A percentile compares a stretch with the other conserved stretches of the same genome.
Evolutionary conservation across 2,113 vertebrate species (phyloP).

Genomic region (Fulica atra): DNA sequence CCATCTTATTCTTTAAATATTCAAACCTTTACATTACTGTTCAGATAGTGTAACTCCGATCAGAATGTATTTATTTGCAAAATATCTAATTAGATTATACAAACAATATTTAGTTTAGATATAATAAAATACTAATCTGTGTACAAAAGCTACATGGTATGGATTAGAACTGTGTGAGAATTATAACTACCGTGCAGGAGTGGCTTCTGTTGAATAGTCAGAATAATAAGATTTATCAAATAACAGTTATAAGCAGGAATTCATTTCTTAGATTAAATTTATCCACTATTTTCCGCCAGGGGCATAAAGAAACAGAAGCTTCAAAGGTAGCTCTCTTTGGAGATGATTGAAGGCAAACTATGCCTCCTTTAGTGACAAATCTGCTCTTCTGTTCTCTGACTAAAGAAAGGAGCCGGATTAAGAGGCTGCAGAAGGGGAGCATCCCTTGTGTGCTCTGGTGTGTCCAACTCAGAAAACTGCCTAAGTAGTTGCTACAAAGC

Average conservation of each 20-base stretch:
- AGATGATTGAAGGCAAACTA: conserved; percentile 19
- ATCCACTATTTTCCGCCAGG: conserved; percentile 30
- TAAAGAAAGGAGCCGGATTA: conserved; percentile 11
- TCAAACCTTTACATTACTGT: neutral
- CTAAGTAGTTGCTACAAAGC: neutral
- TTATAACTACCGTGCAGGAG: conserved; percentile 17
- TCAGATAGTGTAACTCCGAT: neutral
- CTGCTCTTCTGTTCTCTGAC: conserved; percentile 8
- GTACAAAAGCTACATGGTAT: conserved; percentile 44
- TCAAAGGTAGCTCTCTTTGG: conserved; percentile 33
- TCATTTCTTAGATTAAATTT: conserved; percentile 56
- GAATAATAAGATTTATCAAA: conserved; percentile 61
- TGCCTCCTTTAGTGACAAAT: conserved; percentile 24
- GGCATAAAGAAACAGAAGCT: conserved; percentile 35
- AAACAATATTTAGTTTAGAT: conserved; percentile 14
- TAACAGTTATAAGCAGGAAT: conserved; percentile 58
- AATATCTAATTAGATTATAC: conserved; percentile 49
- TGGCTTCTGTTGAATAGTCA: conserved; percentile 41
- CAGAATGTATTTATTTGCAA: conserved; percentile 48
- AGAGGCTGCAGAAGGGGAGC: neutral
- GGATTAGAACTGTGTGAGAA: conserved; percentile 44
- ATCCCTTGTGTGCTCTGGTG: neutral
- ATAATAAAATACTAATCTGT: conserved; percentile 54
- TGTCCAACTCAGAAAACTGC: neutral
- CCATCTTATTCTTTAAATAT: conserved; percentile 10